Percentiles rank a stretch among this genome's conserved stretches.
phyloP scores from a whole-genome alignment of 2,888 invertebrate species.

The Drosophila meridiana region DNA sequence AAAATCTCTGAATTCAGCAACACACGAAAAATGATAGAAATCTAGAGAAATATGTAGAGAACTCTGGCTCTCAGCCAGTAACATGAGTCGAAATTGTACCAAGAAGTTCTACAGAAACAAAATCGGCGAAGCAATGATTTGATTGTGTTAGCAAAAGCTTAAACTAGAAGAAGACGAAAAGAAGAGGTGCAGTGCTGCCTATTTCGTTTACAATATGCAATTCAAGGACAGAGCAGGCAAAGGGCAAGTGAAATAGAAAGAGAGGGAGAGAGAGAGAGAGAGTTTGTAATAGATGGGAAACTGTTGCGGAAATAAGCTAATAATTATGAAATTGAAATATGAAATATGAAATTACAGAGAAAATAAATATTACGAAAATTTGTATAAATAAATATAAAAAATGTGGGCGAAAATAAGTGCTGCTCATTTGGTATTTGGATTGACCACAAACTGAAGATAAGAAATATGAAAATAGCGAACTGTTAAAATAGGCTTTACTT shows the following conservation, averaged over 20 bases:
- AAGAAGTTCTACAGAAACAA: constrained; percentile 1
- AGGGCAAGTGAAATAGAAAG: background rate
- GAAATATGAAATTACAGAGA: background rate
- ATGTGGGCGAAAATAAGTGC: background rate
- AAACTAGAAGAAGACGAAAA: background rate
- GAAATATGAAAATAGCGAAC: background rate
- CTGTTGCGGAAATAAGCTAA: background rate
- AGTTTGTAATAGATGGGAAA: background rate
- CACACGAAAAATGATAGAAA: constrained; percentile 27
- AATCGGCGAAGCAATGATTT: background rate
- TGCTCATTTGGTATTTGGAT: background rate
- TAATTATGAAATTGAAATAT: background rate
- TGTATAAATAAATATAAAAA: background rate
- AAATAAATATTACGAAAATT: background rate
- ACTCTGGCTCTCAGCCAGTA: constrained; percentile 2
- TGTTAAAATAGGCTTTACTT: background rate
- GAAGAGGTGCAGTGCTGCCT: constrained; percentile 14
- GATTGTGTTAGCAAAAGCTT: background rate
- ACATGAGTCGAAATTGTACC: constrained; percentile 5
- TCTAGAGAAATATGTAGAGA: background rate
- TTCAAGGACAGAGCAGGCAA: background rate
- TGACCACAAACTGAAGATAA: no score
- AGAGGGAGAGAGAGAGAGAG: background rate
- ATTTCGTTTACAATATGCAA: background rate
- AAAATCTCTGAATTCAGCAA: constrained; percentile 40